Conservation (phyloP, 2,113 vertebrate species). For the Psettodes erumei region DNA sequence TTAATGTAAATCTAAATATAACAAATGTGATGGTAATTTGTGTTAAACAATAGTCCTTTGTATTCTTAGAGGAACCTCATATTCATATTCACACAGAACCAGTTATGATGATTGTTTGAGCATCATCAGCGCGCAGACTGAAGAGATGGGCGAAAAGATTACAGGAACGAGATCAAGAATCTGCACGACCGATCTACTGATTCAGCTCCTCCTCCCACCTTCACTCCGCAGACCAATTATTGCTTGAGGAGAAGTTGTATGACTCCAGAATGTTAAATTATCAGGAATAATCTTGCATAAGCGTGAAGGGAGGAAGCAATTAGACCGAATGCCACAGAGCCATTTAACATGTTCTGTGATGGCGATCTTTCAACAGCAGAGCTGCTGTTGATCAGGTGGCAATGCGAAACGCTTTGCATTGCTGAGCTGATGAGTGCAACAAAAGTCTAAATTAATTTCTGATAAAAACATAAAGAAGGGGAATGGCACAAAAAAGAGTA, state of each 20-base stretch:
- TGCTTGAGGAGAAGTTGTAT: slow-evolving; percentile 23
- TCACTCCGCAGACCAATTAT: slow-evolving; percentile 39
- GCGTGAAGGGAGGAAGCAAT: slow-evolving; percentile 35
- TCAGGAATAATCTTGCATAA: slow-evolving; percentile 24
- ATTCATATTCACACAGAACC: too few species aligned
- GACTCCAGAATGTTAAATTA: slow-evolving; percentile 24
- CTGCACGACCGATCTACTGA: slow-evolving; percentile 41
- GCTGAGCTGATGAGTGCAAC: slow-evolving; percentile 9
- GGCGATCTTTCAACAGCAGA: background rate
- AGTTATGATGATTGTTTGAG: slow-evolving; percentile 5
- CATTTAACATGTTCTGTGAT: slow-evolving; percentile 17
- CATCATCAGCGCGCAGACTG: background rate
- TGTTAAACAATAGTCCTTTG: too few species aligned
- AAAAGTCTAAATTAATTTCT: slow-evolving; percentile 12
- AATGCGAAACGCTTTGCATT: background rate
- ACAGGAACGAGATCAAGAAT: slow-evolving; percentile 27
- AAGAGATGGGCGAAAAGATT: background rate
- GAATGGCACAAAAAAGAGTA: background rate
- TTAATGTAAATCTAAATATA: too few species aligned
- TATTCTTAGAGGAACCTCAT: background rate
- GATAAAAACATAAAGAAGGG: slow-evolving; percentile 3
- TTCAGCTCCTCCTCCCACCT: slow-evolving; percentile 32
- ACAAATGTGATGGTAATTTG: too few species aligned
- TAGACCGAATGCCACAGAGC: slow-evolving; percentile 38
- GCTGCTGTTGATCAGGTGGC: background rate